Evolutionary conservation across 1,140 invertebrate genomes (phyloP), one percentile per base, ranked within the genome.

Genomic region (Pseudomyrmex gracilis): DNA sequence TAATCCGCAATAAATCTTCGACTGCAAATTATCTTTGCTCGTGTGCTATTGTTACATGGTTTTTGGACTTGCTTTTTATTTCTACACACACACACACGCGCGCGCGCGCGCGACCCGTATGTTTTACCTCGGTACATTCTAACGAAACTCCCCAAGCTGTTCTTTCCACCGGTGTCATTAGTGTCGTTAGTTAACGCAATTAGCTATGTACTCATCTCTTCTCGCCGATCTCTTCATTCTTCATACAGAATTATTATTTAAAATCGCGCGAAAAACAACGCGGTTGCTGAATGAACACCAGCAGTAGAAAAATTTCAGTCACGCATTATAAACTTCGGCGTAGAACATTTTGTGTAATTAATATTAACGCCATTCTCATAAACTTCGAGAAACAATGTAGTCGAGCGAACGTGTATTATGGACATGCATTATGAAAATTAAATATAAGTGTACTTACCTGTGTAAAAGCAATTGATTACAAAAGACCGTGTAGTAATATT

Each of bases 171-270:
- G 43, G 61, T 66, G n/a, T 61, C 73, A 83, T 83, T 77, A 77
- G 49, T 63, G 63, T 77, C 45, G 43, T 58, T 83, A 83, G 64
- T 83, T 64, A 67, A 61, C 45, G 58, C 34, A 57, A 78, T 70
- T 78, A 78, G 58, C 20, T 51, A 15, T 57, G 43, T 51, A 47
- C 64, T 49, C 70, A 51, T 45, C 12, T 24, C 13, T 12, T n/a
- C 49, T 47, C 34, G 12, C 34, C 15, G 64, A 70, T 57, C 20
- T 47, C 53, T 70, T n/a, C 20, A 22, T 2, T n/a, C 63, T 47
- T 17, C 17, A 7, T 34, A 34, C 34, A 20, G 43, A 68, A 78
- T 78, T 68, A 68, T 68, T 51, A 78, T 58, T 78, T 70, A 70
- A 55, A 34, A 34, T 34, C 34, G 34, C 24, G 49, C 61, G 13